phyloP scores from a whole-genome alignment of 2,888 invertebrate genomes.

The Podabrus alpinus region DNA sequence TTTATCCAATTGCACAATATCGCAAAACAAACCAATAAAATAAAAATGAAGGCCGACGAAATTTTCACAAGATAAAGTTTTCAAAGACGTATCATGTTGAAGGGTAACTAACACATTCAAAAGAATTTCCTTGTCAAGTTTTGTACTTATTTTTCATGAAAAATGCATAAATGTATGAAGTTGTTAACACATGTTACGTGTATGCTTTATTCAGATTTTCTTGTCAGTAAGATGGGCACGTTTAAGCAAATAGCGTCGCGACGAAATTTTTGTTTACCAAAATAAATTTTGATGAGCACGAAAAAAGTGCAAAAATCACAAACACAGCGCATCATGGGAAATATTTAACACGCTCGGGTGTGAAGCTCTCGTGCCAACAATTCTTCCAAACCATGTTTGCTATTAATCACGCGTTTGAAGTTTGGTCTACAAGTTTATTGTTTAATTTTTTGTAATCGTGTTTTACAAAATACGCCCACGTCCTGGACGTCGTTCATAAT shows the following conservation, averaged over 20 bases:
- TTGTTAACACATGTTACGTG: slow-evolving; percentile 31
- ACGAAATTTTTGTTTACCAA: neutral
- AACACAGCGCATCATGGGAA: neutral
- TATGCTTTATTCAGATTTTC: slow-evolving; percentile 26
- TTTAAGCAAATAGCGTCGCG: slow-evolving; percentile 5
- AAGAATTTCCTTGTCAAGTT: slow-evolving; percentile 24
- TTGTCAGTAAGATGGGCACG: slow-evolving; percentile 18
- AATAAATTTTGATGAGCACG: neutral
- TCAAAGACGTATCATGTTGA: slow-evolving; percentile 17
- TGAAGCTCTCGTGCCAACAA: neutral
- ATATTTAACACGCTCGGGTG: neutral
- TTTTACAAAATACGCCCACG: slow-evolving; percentile 12
- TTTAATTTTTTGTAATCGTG: slow-evolving; percentile 11
- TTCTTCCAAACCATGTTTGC: neutral
- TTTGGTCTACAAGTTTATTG: neutral
- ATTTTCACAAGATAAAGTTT: slow-evolving; percentile 7
- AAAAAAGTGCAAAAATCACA: neutral
- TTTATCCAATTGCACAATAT: neutral
- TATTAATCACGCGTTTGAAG: neutral
- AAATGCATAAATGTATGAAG: slow-evolving; percentile 30
- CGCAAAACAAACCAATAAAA: slow-evolving; percentile 1
- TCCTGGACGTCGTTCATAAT: slow-evolving; percentile 13
- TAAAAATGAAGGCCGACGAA: neutral
- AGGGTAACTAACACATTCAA: slow-evolving; percentile 25
- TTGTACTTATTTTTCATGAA: slow-evolving; percentile 18